phyloP scores from a whole-genome alignment of 2,113 vertebrate species.

The Epinephelus moara region DNA sequence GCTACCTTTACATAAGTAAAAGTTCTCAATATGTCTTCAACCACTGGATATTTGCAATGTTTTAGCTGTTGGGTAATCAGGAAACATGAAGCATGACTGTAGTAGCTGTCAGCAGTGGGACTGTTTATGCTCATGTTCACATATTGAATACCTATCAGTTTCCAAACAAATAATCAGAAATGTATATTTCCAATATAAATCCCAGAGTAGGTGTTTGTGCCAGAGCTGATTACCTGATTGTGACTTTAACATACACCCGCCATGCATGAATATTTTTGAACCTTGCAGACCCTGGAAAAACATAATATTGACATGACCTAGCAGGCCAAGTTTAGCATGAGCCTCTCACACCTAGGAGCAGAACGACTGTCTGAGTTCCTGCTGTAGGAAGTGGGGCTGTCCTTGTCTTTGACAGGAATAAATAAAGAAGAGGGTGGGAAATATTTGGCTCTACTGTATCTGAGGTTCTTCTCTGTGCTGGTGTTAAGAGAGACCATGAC shows the following conservation, averaged over 20 bases:
- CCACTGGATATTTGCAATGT: neutral
- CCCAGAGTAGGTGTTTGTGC: neutral
- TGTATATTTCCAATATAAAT: neutral
- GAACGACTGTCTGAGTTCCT: neutral
- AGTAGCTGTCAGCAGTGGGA: neutral
- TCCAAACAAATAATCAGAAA: neutral
- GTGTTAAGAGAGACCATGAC: constrained; percentile 19
- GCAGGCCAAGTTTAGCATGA: neutral
- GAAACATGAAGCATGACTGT: neutral
- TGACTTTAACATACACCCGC: neutral
- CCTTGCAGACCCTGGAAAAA: constrained; percentile 7
- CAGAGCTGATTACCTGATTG: neutral
- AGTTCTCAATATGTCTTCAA: neutral
- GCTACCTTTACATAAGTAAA: too few species aligned
- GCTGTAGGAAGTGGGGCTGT: constrained; percentile 11
- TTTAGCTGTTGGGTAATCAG: neutral
- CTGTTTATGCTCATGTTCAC: neutral
- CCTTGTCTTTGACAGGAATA: constrained; percentile 1
- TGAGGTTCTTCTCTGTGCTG: neutral
- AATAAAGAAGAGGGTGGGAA: constrained; percentile 10
- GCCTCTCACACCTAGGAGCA: neutral
- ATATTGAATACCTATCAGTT: neutral
- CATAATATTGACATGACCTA: constrained; percentile 7
- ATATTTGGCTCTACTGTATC: constrained; percentile 20
- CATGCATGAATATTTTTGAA: constrained; percentile 25